These are phyloP conservation scores for Pelobates fuscus DNA, from an alignment of 2,113 vertebrate genomes.

Conservation along the genomic window DNA sequence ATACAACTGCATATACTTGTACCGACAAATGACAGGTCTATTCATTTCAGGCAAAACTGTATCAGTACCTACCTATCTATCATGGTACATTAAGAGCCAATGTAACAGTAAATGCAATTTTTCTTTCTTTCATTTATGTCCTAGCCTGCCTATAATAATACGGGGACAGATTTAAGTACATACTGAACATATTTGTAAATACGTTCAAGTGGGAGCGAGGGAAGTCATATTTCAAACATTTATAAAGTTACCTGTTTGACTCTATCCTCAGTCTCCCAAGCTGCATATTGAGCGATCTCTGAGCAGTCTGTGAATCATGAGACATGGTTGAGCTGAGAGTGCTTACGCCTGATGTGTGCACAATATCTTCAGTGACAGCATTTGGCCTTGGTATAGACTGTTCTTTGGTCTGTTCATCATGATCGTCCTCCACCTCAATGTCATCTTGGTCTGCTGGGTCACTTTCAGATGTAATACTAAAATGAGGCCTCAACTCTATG, in stretches of 20 bases:
- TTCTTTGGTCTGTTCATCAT: constrained; percentile 68
- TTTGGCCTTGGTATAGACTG: constrained; percentile 70
- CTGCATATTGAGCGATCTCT: constrained; percentile 85
- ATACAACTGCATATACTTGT: too few relatives aligned
- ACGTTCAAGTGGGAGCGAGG: too few relatives aligned
- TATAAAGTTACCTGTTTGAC: constrained; percentile 93
- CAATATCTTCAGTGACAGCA: constrained; percentile 79
- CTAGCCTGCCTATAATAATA: too few relatives aligned
- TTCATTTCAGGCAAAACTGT: too few relatives aligned
- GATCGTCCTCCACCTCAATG: constrained; percentile 76
- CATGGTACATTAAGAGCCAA: too few relatives aligned
- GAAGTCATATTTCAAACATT: too few relatives aligned
- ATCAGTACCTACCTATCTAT: too few relatives aligned
- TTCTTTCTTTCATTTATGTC: too few relatives aligned
- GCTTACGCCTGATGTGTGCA: constrained; percentile 95
- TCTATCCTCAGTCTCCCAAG: constrained; percentile 92
- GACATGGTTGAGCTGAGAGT: constrained; percentile 95
- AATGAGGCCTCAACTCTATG: constrained; percentile 92
- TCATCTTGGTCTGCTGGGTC: constrained; percentile 91
- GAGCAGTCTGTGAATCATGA: constrained; percentile 84
- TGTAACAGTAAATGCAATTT: too few relatives aligned
- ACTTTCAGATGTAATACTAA: constrained; percentile 94
- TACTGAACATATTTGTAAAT: too few relatives aligned
- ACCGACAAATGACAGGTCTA: too few relatives aligned
- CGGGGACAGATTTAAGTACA: too few relatives aligned